phyloP scores from a whole-genome alignment of 2,888 invertebrate genomes.

The Tinea semifulvella region DNA sequence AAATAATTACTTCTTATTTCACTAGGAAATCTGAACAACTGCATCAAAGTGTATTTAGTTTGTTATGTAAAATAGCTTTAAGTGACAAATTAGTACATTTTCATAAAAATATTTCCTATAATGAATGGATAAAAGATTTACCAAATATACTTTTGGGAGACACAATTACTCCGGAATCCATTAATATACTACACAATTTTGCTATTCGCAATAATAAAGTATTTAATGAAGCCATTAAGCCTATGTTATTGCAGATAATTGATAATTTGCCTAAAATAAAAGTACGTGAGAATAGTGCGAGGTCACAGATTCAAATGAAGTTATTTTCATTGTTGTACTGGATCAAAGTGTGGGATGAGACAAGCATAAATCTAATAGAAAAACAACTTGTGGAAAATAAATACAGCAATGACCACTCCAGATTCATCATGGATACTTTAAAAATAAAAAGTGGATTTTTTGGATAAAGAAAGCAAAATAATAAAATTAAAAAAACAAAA shows the following conservation, averaged over 20 bases:
- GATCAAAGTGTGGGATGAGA: constrained; percentile 49
- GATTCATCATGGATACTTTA: constrained; percentile 49
- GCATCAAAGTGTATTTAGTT: constrained; percentile 45
- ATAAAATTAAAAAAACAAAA: no score
- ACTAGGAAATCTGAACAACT: constrained; percentile 32
- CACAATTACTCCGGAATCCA: constrained; percentile 52
- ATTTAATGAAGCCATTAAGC: constrained; percentile 57
- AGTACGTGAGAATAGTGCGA: constrained; percentile 41
- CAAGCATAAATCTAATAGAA: constrained; percentile 48
- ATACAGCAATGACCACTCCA: constrained; percentile 41
- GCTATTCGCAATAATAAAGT: constrained; percentile 60
- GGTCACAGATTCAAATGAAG: constrained; percentile 49
- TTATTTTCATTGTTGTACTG: constrained; percentile 65
- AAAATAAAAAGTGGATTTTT: constrained; percentile 31
- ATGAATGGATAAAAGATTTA: constrained; percentile 61
- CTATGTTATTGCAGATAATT: constrained; percentile 51
- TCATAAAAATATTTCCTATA: constrained; percentile 45
- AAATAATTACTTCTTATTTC: constrained; percentile 49
- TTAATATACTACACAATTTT: constrained; percentile 67
- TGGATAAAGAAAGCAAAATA: no score
- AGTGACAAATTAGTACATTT: constrained; percentile 46
- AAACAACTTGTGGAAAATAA: constrained; percentile 39
- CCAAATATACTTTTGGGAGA: constrained; percentile 65
- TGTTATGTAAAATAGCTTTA: constrained; percentile 51
- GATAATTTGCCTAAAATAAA: constrained; percentile 44